Evolutionary conservation across 2,888 invertebrate species (phyloP).

Genomic region (Gortyna flavago): DNA sequence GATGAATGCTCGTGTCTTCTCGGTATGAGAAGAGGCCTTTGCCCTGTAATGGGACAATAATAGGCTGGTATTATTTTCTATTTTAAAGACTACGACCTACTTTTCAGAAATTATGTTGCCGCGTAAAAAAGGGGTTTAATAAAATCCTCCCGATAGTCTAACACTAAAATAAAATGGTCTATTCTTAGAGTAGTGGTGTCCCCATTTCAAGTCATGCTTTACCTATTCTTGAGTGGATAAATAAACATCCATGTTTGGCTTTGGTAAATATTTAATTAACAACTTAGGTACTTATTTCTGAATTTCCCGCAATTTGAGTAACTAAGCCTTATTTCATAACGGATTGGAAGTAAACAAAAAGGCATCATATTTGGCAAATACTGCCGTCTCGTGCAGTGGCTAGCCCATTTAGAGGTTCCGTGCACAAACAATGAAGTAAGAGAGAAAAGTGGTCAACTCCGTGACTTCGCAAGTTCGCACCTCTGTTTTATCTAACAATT

Average conservation of each 20-base stretch:
- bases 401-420: constrained; percentile 40
- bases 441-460: constrained; percentile 48
- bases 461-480: constrained; percentile 58
- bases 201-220: constrained; percentile 14
- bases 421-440: constrained; percentile 61
- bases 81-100: not conserved
- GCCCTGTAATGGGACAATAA: no score
- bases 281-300: constrained; percentile 7
- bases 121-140: not conserved
- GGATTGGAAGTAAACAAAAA: constrained; percentile 20
- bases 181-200: not conserved
- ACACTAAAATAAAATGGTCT: not conserved
- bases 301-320: constrained; percentile 25
- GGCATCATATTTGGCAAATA: constrained; percentile 39
- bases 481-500: constrained; percentile 57
- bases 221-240: not conserved
- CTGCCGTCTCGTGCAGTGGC: not conserved
- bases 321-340: constrained; percentile 34
- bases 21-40: no score
- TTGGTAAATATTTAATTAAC: constrained; percentile 32
- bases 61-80: no score
- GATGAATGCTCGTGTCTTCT: not conserved
- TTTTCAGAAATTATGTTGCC: not conserved
- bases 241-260: constrained; percentile 1
- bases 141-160: not conserved